These are phyloP conservation scores for Brachionus rotundiformis DNA, from an alignment of 1,140 invertebrate genomes.

Conservation along the genomic window DNA sequence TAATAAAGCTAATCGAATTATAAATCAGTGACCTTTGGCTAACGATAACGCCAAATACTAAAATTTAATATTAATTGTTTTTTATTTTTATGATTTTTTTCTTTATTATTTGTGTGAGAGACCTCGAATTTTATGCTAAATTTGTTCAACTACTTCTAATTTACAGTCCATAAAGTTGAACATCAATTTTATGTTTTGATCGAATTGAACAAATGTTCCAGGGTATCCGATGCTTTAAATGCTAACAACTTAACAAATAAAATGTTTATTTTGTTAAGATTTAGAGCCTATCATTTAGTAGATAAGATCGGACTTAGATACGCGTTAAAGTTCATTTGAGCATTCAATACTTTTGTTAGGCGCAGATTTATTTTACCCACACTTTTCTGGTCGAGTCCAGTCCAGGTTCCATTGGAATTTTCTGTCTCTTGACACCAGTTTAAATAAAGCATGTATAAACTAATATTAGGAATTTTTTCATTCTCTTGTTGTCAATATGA, in stretches of 20 bases:
- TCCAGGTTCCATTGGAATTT: no score
- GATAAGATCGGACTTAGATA: background rate
- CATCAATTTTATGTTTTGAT: conserved; percentile 20
- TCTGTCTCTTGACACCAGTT: no score
- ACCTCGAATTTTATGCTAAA: conserved; percentile 13
- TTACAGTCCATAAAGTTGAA: conserved; percentile 1
- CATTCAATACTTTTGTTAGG: background rate
- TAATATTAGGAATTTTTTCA: no score
- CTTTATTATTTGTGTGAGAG: background rate
- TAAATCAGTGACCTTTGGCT: conserved; percentile 34
- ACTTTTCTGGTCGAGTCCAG: background rate
- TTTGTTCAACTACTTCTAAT: background rate
- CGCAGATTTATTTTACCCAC: background rate
- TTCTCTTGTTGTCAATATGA: background rate
- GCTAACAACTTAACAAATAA: background rate
- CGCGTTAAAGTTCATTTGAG: background rate
- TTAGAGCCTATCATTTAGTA: background rate
- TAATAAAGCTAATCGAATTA: conserved; percentile 15
- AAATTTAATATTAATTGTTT: conserved; percentile 1
- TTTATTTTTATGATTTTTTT: conserved; percentile 9
- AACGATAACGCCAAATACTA: conserved; percentile 28
- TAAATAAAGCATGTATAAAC: no score
- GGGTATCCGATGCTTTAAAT: background rate
- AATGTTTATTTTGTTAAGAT: conserved; percentile 12
- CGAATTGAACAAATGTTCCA: conserved; percentile 2